Conservation (phyloP, 2,888 invertebrate species). For the Nematopogon swammerdamellus region DNA sequence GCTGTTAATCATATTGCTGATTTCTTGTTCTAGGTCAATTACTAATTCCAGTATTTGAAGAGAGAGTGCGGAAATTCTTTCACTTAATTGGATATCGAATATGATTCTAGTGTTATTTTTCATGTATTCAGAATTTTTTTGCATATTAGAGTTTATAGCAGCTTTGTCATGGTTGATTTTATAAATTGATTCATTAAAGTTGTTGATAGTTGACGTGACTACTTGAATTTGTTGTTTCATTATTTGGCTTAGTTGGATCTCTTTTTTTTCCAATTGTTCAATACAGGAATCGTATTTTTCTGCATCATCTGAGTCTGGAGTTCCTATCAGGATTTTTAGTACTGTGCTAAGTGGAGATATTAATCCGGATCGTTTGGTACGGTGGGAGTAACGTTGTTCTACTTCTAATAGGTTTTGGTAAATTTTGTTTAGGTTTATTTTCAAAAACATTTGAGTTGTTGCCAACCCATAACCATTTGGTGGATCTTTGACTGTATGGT, state of each 20-base stretch:
- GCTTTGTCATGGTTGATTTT: conserved; percentile 16
- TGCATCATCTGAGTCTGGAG: conserved; percentile 17
- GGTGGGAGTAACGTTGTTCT: no score
- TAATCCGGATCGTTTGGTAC: no score
- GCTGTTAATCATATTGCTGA: neutral
- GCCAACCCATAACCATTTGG: no score
- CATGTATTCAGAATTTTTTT: conserved; percentile 11
- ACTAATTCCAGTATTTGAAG: conserved; percentile 8
- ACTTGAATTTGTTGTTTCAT: conserved; percentile 17
- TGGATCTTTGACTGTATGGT: neutral
- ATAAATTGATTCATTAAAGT: conserved; percentile 15
- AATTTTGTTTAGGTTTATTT: no score
- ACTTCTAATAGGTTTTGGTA: no score
- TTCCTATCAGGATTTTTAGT: conserved; percentile 17
- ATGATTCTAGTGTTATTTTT: conserved; percentile 11
- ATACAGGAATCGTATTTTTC: conserved; percentile 17
- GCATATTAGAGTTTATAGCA: conserved; percentile 14
- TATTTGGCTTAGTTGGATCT: conserved; percentile 6
- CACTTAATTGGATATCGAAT: conserved; percentile 13
- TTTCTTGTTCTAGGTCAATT: conserved; percentile 1
- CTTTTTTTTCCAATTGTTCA: conserved; percentile 15
- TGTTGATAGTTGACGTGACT: conserved; percentile 14
- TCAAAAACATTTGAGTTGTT: no score
- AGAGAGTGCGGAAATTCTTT: conserved; percentile 15
- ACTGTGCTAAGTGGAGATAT: conserved; percentile 11